Base-by-base conservation (phyloP, 2,888 invertebrate genomes). In the Catocala nupta region DNA sequence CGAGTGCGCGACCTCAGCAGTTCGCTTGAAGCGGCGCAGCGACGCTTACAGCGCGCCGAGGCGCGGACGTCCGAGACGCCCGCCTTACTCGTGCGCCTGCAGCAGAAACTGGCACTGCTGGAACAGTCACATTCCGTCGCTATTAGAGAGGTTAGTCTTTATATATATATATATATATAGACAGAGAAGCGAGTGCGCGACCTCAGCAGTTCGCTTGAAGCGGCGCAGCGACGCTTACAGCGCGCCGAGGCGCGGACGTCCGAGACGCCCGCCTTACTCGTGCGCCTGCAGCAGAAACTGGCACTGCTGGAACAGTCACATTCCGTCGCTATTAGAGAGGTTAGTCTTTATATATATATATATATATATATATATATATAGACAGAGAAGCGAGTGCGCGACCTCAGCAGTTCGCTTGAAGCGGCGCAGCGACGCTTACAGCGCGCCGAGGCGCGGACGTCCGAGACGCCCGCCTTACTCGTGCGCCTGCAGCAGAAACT, bases 61-160 rank as follows among this genome's bases (percentile, higher is more conserved):
- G 93, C 95, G 0, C 90, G 95, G 5, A 94, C 95, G 0, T 94
- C 94, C 1, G 91, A 94, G 86, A 96, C 95, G 8, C 96, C 96
- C n/a, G 95, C 95, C 16, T 83, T 95, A 69, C 85, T 97, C 11
- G 90, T 96, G 51, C 95, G 96, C 8, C 89, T 98, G 47, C 97
- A 97, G 83, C 95, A 96, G 63, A 97, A 98, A 88, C 95, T 97
- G 91, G 95, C 95, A 11, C 90, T 96, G 60, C 84, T 98, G 62
- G 97, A 97, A 84, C 96, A 96, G 68, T 96, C 97, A 57, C 97
- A 97, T 83, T 94, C 96, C 0, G 90, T 95, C 16, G 96, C 96
- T 1, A 95, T 97, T 53, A 93, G 96, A 73, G 96, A 96, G 90
- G 96, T 95, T 73, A 53, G 71, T 25, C 8, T 25, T 43, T n/a